Base-by-base conservation (phyloP, 2,797 vertebrate genomes). In the Ataeniobius toweri region DNA sequence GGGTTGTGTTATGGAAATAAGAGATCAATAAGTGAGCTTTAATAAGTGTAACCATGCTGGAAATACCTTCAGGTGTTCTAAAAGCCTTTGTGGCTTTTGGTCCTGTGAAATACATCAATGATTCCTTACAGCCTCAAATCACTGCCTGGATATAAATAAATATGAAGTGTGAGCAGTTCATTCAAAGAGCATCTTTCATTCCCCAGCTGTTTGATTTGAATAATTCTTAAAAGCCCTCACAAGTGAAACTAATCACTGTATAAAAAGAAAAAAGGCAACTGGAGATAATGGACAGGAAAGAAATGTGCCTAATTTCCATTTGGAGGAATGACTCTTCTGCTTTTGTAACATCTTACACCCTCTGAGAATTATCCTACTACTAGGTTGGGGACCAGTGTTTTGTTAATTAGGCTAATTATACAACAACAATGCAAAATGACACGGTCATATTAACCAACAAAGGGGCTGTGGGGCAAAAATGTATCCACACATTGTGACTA, bases 191-290 rank as follows among this genome's bases (percentile, higher is more conserved):
- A 16, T 12, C 50, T 76, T 73, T 67, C 72, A 71, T 31, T 51
- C 67, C 51, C 31, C 24, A 39, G 48, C 65, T 41, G 44, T 76
- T 75, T 71, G 20, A 77, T 79, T 71, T 48, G 5, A 80, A 59
- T 44, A 13, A 46, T 24, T 56, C 55, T 56, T 20, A 61, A 46
- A 55, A 24, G 41, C 41, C 61, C 22, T 22, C 50, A 71, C 26
- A 59, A 69, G 26, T 70, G 71, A 80, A 82, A 77, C 20, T 31
- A 77, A 71, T 83, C 44, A 59, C 63, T 63, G 73, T 73, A 76
- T 74, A 76, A 59, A 28, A 59, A 68, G 12, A 44, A 48, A 73
- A 75, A 79, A 5, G 73, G n/a, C 48, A 14, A 75, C 22, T 20
- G 10, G n/a, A 65, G 71, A 73, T 71, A 61, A 75, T 5, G 20